Base-by-base conservation (phyloP, 1,140 invertebrate species). In the Potamilus streckersoni region DNA sequence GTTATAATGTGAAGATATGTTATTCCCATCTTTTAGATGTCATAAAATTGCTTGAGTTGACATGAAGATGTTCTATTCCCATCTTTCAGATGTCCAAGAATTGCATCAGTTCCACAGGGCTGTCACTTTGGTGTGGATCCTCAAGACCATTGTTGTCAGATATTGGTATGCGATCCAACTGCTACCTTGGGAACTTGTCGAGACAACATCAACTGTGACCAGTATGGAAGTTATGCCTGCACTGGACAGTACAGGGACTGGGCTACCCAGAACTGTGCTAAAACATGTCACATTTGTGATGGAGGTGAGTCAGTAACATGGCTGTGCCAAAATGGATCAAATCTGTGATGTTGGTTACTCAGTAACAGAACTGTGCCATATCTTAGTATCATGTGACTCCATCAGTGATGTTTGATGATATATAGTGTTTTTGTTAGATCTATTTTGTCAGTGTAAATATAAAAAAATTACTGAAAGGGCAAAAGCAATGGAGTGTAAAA, bases 191-290 rank as follows among this genome's bases (percentile, higher is more conserved):
- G 74, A 6, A 72, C 75, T 23, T 77, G 75, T 65, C 14, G 14
- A 27, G 75, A 77, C 61, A 57, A n/a, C 11, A 15, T 11, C 17
- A 77, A 79, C 64, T 79, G 78, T 61, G 72, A 71, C 16, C 60
- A 58, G 19, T 79, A 74, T 55, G 78, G 78, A 13, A 31, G 61
- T 14, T 69, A 74, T n/a, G 69, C 72, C 17, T 79, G 78, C 67
- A 69, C 70, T 6, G 13, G 31, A 3, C 57, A 72, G 23, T 77
- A 77, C 75, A 67, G 69, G 27, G 75, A 73, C 56, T 77, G 75
- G 75, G 69, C 75, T 2, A 17, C n/a, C 8, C 20, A 72, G 58
- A 77, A 77, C 64, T 77, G 75, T 69, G 65, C 70, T 23, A 71
- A 77, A 73, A 72, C 68, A 27, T 77, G 75, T 31, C 70, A 38